These are phyloP conservation scores for Rhynchophorus ferrugineus DNA, from an alignment of 1,140 invertebrate species.

Conservation along the genomic window DNA sequence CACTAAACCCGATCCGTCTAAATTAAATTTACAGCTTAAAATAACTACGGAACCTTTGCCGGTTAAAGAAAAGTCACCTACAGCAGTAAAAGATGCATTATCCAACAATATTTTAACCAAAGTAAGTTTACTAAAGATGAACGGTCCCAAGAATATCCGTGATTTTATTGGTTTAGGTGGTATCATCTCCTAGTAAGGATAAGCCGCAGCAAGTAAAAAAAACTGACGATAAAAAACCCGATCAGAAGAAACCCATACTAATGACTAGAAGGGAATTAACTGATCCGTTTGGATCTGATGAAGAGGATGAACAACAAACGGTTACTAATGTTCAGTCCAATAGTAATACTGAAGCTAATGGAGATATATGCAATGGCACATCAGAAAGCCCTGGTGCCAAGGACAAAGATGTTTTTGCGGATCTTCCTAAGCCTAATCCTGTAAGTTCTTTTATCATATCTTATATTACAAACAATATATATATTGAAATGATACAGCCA, in stretches of 20 bases:
- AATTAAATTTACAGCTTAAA: slow-evolving; percentile 34
- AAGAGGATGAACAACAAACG: slow-evolving; percentile 60
- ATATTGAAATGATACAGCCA: no score
- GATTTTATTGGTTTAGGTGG: no score
- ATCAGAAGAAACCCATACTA: slow-evolving; percentile 50
- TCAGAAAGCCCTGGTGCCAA: background rate
- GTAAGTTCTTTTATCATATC: slow-evolving; percentile 31
- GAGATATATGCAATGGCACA: background rate
- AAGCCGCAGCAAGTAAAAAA: slow-evolving; percentile 17
- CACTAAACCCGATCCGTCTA: slow-evolving; percentile 25
- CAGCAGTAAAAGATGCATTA: slow-evolving; percentile 60
- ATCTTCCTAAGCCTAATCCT: slow-evolving; percentile 41
- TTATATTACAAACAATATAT: no score
- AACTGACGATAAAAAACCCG: slow-evolving; percentile 25
- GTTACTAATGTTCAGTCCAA: background rate
- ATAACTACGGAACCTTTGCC: slow-evolving; percentile 30
- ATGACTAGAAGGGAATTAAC: slow-evolving; percentile 82
- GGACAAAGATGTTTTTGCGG: slow-evolving; percentile 30
- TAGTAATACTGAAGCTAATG: background rate
- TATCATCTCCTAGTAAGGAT: background rate
- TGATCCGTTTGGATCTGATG: slow-evolving; percentile 87
- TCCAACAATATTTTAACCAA: slow-evolving; percentile 73
- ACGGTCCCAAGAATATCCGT: no score
- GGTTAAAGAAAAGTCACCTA: slow-evolving; percentile 34
- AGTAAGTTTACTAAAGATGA: no score